Conservation (phyloP, 1,140 invertebrate species). For the roundworm (Caenorhabditis elegans) region WBcel235 BX284602.5:9110501-9111000, state of each 20-base stretch:
- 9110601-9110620: constrained; percentile 73
- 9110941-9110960: constrained; percentile 22
- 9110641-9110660: too few relatives aligned
- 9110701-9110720: too few relatives aligned
- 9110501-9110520: constrained; percentile 60
- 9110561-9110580: constrained; percentile 71
- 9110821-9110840: constrained; percentile 32
- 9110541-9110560: constrained; percentile 67
- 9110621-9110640: background rate
- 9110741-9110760: too few relatives aligned
- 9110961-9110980: background rate
- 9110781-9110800: background rate
- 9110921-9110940: constrained; percentile 25
- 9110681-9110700: too few relatives aligned
- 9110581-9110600: constrained; percentile 75
- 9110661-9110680: too few relatives aligned
- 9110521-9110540: constrained; percentile 67
- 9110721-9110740: too few relatives aligned
- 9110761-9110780: background rate
- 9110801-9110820: constrained; percentile 38
- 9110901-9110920: constrained; percentile 38
- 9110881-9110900: constrained; percentile 37
- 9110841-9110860: constrained; percentile 12
- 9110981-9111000: background rate
- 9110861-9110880: background rate